Evolutionary conservation across 2,113 vertebrate species (phyloP), one percentile per base, ranked within the genome.

Genomic region (Eubucco bourcierii): DNA sequence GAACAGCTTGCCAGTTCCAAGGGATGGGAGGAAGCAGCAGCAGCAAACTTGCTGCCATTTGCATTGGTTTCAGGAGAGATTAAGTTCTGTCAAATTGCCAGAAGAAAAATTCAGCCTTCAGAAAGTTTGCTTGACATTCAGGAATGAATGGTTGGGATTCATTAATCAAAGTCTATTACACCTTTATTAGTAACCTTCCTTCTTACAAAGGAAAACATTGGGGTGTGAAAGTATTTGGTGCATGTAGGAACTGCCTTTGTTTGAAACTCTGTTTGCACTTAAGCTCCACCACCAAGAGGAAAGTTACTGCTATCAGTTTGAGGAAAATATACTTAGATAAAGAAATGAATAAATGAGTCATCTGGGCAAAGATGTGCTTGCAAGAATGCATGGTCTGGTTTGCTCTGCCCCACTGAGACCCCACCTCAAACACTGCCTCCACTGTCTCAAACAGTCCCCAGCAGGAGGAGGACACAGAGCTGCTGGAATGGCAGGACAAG

Each of bases 21-120:
- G 33, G 37, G 47, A 24, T 77, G 58, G 52, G 41, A 33, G 55
- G 68, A 94, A 92, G 29, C 77, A 82, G 37, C 29, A 87, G 46
- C 9, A 18, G 53, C 75, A 83, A 93, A 77, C 34, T 39, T 66
- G 28, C 31, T 80, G 53, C 0, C 0, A 1, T 58, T 15, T 3
- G 13, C 78, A 80, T 33, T 71, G 71, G 85, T 83, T 94, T 93
- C 77, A 75, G 80, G 64, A 95, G 82, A 76, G 56, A 90, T 67
- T 70, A 71, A 80, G 15, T 77, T 73, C 74, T 82, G 56, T 56
- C 72, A 90, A 73, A 76, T 29, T 70, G 52, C 4, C 13, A 63
- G 82, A 67, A 85, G 46, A 9, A 90, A 82, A 77, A 80, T 5
- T 7, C 3, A 24, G 46, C 28, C 46, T 64, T 80, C 56, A 70